Percentiles rank a stretch among this genome's conserved stretches.
These are phyloP conservation scores for Melitaea athalia DNA, from an alignment of 2,888 invertebrate species.

Conservation along the genomic window DNA sequence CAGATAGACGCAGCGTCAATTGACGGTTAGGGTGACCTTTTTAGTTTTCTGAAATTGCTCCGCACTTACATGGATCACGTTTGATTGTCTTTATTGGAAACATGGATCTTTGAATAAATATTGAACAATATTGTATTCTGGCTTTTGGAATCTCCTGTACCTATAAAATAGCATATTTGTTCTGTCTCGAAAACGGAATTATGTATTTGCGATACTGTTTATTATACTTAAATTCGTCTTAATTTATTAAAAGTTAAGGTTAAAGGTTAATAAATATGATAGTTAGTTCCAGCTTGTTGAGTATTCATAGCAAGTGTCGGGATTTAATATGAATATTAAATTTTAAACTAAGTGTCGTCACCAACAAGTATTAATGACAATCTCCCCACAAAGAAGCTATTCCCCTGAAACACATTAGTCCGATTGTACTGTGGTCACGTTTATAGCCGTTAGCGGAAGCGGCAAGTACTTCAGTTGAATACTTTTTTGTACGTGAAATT, in stretches of 20 bases:
- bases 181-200: too few relatives aligned
- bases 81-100: constrained; percentile 44
- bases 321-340: constrained; percentile 75
- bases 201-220: too few relatives aligned
- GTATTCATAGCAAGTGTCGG: constrained; percentile 62
- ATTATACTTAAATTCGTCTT: too few relatives aligned
- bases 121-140: not conserved
- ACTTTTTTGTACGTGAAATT: too few relatives aligned
- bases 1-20: constrained; percentile 61
- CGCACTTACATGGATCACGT: constrained; percentile 47
- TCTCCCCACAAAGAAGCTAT: constrained; percentile 73
- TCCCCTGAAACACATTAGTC: constrained; percentile 76
- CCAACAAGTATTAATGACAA: constrained; percentile 74
- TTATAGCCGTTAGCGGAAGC: constrained; percentile 42
- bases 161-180: not conserved
- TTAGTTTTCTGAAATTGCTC: constrained; percentile 63
- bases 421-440: constrained; percentile 37
- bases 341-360: constrained; percentile 72
- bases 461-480: constrained; percentile 8
- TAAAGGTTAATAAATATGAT: constrained; percentile 15
- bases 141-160: not conserved
- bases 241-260: too few relatives aligned
- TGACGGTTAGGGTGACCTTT: constrained; percentile 64
- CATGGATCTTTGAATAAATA: constrained; percentile 2
- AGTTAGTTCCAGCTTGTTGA: constrained; percentile 45